These are phyloP conservation scores for Sciurus carolinensis DNA, from an alignment of 2,797 vertebrate species.

Conservation along the genomic window DNA sequence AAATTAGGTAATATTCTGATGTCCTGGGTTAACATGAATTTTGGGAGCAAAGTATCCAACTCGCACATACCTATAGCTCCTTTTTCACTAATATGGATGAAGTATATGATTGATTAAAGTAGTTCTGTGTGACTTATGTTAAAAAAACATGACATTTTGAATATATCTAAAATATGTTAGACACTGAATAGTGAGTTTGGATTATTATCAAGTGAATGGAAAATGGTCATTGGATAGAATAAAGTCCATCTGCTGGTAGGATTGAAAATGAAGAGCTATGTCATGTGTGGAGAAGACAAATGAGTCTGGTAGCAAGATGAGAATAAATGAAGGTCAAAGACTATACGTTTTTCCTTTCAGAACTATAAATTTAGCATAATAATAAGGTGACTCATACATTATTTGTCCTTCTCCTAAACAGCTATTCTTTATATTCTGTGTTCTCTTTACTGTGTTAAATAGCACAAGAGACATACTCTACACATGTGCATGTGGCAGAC, in stretches of 20 bases:
- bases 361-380: conserved; percentile 16
- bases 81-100: neutral
- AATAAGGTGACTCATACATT: neutral
- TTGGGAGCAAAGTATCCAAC: neutral
- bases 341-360: neutral
- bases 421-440: neutral
- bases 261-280: conserved; percentile 17
- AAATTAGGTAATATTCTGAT: neutral
- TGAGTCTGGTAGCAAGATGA: neutral
- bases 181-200: neutral
- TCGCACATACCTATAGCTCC: neutral
- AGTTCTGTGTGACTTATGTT: conserved; percentile 19
- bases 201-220: conserved; percentile 70
- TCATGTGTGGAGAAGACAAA: conserved; percentile 68
- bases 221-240: conserved; percentile 41
- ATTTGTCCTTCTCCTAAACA: conserved; percentile 59
- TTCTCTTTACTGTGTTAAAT: neutral
- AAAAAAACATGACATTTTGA: conserved; percentile 26
- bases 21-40: neutral
- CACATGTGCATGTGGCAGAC: conserved; percentile 62
- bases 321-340: conserved; percentile 31
- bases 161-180: conserved; percentile 15
- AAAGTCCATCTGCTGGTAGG: neutral
- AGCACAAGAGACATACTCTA: conserved; percentile 53
- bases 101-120: conserved; percentile 31